Evolutionary conservation across 2,797 vertebrate genomes (phyloP), one percentile per base, ranked within the genome.

Genomic region (Alosa sapidissima): DNA sequence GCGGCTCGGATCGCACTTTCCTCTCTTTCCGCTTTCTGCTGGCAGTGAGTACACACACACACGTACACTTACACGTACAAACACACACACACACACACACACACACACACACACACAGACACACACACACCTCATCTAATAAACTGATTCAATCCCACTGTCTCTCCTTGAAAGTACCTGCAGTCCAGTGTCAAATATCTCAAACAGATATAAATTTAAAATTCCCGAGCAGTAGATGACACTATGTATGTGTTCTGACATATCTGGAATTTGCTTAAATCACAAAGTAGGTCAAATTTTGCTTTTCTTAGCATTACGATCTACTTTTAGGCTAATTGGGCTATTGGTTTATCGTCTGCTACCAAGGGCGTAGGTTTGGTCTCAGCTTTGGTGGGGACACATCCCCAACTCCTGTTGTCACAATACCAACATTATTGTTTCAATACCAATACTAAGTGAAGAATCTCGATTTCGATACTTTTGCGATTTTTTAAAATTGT

Each of bases 1-100:
- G 93, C 21, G 94, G 92, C 51, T 0, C 91, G 55, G 91, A 81
- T 62, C 89, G 85, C 11, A 82, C 88, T 52, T 89, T 97, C 28
- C 91, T 94, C 85, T 97, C 97, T 48, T 93, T 97, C 87, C 94
- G 95, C 45, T 96, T 95, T 88, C 91, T 97, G 81, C 95, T 96
- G 90, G 95, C 94, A 88, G 96, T 97, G 88, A 96, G 96, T 96
- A 51, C 33, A 13, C 21, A 10, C 36, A 54, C 28, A 2, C 52
- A 33, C 33, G 48, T 16, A 36, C 28, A 28, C 21, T 16, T 19
- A n/a, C 13, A 48, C 41, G 8, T 2, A 47, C 47, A 81, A 5
- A n/a, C 8, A 48, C 0, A 24, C 33, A 68, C 16, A 72, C 45
- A 10, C 52, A 10, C 36, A 58, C 6, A 13, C 4, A 28, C 0